Conservation (phyloP, 2,888 invertebrate genomes). For the Diloba caeruleocephala region DNA sequence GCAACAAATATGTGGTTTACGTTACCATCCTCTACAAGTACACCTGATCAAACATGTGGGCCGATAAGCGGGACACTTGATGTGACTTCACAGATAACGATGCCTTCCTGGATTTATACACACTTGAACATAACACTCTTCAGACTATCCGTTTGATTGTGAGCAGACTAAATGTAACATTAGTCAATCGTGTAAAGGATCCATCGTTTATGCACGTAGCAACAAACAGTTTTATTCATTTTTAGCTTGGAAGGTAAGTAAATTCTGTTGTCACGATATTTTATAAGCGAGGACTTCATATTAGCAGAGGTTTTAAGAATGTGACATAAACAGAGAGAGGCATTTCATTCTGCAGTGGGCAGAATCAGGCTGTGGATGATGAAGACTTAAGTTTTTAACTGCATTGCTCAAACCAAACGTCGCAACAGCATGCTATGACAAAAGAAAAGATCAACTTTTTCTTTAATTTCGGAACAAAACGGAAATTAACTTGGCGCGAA, state of each 20-base stretch:
- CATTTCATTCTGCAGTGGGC: too few species aligned
- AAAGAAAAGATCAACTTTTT: slow-evolving; percentile 40
- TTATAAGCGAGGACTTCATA: too few species aligned
- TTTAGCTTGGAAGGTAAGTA: neutral
- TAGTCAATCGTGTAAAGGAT: slow-evolving; percentile 14
- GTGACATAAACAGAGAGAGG: too few species aligned
- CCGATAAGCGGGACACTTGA: slow-evolving; percentile 86
- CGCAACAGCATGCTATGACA: slow-evolving; percentile 28
- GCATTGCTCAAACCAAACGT: slow-evolving; percentile 30
- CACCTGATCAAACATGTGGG: slow-evolving; percentile 88
- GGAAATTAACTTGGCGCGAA: slow-evolving; percentile 38
- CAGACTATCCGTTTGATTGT: slow-evolving; percentile 51
- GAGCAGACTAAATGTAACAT: slow-evolving; percentile 40
- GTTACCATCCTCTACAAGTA: slow-evolving; percentile 70
- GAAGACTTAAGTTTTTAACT: too few species aligned
- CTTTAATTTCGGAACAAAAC: slow-evolving; percentile 31
- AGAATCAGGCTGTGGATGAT: too few species aligned
- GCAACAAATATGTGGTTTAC: slow-evolving; percentile 70
- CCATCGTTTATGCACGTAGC: slow-evolving; percentile 19
- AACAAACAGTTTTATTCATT: slow-evolving; percentile 15
- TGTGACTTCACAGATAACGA: slow-evolving; percentile 80
- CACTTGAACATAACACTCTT: slow-evolving; percentile 66
- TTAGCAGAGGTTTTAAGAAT: too few species aligned
- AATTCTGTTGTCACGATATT: too few species aligned
- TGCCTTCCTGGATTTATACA: slow-evolving; percentile 73